Conservation (phyloP, 2,888 invertebrate species). For the Thera obeliscata region DNA sequence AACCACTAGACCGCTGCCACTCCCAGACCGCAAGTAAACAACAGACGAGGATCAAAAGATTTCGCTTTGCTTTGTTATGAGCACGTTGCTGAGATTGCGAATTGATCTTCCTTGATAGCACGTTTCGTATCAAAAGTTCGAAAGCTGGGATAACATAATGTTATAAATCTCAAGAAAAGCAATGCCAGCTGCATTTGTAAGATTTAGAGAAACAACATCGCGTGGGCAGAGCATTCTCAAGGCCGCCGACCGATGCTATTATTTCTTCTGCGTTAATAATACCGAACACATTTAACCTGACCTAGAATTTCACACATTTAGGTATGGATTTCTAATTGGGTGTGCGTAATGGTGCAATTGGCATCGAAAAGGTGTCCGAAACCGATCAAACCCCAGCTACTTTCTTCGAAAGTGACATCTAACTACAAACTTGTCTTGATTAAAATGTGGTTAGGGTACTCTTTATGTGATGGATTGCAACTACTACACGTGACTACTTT, state of each 20-base stretch:
- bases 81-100: conserved; percentile 34
- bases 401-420: conserved; percentile 41
- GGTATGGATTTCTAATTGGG: conserved; percentile 27
- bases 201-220: conserved; percentile 45
- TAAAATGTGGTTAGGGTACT: conserved; percentile 29
- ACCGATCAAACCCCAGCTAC: conserved; percentile 29
- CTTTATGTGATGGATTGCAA: conserved; percentile 31
- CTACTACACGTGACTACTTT: conserved; percentile 32
- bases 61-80: conserved; percentile 41
- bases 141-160: background rate
- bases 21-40: conserved; percentile 48
- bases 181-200: conserved; percentile 2
- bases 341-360: conserved; percentile 27
- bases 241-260: conserved; percentile 35
- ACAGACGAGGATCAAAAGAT: conserved; percentile 45
- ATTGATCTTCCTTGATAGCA: conserved; percentile 12
- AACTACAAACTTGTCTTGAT: conserved; percentile 25
- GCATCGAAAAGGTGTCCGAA: conserved; percentile 35
- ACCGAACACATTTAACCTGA: conserved; percentile 37
- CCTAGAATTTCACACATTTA: conserved; percentile 33
- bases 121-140: conserved; percentile 1
- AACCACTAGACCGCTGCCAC: conserved; percentile 34
- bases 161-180: conserved; percentile 6
- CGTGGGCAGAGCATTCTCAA: conserved; percentile 48
- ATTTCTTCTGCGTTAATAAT: conserved; percentile 30